Evolutionary conservation across 2,888 invertebrate genomes (phyloP).

Genomic region (Habrosyne pyritoides): DNA sequence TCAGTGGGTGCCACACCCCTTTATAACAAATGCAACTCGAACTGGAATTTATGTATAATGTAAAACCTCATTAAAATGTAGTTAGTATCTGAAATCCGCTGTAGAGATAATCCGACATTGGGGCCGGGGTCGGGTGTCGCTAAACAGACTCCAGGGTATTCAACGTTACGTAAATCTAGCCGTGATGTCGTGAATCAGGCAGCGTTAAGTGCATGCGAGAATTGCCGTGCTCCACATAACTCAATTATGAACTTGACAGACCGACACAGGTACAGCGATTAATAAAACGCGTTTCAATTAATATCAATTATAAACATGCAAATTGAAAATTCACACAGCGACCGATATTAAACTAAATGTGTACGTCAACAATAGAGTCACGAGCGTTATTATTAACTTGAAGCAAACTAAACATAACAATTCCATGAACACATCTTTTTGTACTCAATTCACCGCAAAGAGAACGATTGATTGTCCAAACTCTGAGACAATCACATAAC

Average conservation of each 20-base stretch:
- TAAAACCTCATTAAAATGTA: constrained; percentile 20
- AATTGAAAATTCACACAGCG: constrained; percentile 12
- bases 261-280: constrained; percentile 35
- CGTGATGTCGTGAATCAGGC: constrained; percentile 67
- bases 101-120: constrained; percentile 42
- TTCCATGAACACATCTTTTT: neutral
- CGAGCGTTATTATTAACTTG: neutral
- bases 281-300: constrained; percentile 4
- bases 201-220: constrained; percentile 75
- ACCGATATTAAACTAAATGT: neutral
- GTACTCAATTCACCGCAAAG: neutral
- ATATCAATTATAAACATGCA: constrained; percentile 15
- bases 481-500: neutral
- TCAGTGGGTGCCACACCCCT: neutral
- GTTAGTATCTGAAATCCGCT: constrained; percentile 18
- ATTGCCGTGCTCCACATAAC: constrained; percentile 72
- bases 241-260: constrained; percentile 72
- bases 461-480: neutral
- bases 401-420: neutral
- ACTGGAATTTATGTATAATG: constrained; percentile 12
- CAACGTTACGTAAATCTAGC: constrained; percentile 58
- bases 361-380: neutral
- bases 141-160: constrained; percentile 63
- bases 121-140: constrained; percentile 43
- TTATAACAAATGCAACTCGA: neutral